Conservation (phyloP, 2,888 invertebrate genomes). For the Cylloceria caligata region DNA sequence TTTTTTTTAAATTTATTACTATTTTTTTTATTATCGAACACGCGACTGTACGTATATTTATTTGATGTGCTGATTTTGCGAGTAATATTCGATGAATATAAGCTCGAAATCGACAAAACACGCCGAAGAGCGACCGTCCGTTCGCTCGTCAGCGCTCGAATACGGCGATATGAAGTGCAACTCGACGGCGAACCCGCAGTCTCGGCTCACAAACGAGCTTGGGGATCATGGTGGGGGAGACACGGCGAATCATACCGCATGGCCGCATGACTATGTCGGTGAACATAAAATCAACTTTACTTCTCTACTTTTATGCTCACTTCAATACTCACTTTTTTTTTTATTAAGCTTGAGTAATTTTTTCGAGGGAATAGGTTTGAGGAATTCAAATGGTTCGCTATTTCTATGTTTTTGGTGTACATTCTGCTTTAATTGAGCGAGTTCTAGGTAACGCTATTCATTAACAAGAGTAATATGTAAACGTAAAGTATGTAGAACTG, state of each 20-base stretch:
- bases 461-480: no score
- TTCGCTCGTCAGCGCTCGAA: constrained; percentile 71
- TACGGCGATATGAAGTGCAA: constrained; percentile 60
- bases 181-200: constrained; percentile 55
- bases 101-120: constrained; percentile 45
- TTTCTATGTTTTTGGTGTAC: neutral
- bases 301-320: constrained; percentile 18
- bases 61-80: constrained; percentile 6
- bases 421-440: neutral
- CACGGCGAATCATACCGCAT: constrained; percentile 58
- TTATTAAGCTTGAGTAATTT: neutral
- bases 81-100: constrained; percentile 30
- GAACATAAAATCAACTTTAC: constrained; percentile 33
- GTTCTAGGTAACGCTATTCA: no score
- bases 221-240: constrained; percentile 47
- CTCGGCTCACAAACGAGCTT: constrained; percentile 36
- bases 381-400: neutral
- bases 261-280: constrained; percentile 57
- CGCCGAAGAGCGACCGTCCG: constrained; percentile 67
- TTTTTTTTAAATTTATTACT: neutral
- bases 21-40: neutral
- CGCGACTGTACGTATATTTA: neutral
- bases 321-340: neutral
- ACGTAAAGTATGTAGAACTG: no score
- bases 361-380: neutral